Base-by-base conservation (phyloP, 2,888 invertebrate species). In the Pyrrhosoma nymphula region DNA sequence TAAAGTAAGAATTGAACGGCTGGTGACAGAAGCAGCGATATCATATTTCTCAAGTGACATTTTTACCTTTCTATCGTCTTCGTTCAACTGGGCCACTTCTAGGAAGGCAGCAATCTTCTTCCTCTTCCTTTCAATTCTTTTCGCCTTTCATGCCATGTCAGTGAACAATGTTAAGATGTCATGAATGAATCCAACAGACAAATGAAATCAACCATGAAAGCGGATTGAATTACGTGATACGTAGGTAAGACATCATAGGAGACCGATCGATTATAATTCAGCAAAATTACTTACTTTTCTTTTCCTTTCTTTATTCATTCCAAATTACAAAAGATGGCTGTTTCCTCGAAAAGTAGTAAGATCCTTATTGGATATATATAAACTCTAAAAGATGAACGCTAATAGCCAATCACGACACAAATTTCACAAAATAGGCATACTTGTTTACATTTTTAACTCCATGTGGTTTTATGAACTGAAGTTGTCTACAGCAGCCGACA, bases 101-200 rank as follows among this genome's bases (percentile, higher is more conserved):
- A 98, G 97, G 95, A 98, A 97, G 1, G 98, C 98, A 12, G 97
- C 97, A 96, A 98, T 97, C 97, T 98, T 98, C 96, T 97, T 98
- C 96, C 97, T 97, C 96, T 98, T 98, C 96, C 97, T 98, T 96
- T 98, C 98, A 95, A 97, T 97, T 95, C 98, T 97, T 96, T 82
- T 16, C 30, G 35, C 16, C 82, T 82, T 12, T 35, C 35, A 82
- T 35, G n/a, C 14, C 30, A 82, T n/a, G 10, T 3, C 16, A 75
- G 30, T 30, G 2, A 82, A n/a, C 6, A 16, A 35, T 30, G 35
- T 82, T 35, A 35, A 8, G 4, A 35, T 69, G 69, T 26, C 20
- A 60, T 12, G 12, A 26, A 1, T 69, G 16, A 82, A 35, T n/a
- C 14, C 0, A 35, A 14, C 12, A 0, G 8, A 82, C 14, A 30